Base-by-base conservation (phyloP, 2,797 vertebrate genomes). In the Poeciliopsis gracilis region DNA sequence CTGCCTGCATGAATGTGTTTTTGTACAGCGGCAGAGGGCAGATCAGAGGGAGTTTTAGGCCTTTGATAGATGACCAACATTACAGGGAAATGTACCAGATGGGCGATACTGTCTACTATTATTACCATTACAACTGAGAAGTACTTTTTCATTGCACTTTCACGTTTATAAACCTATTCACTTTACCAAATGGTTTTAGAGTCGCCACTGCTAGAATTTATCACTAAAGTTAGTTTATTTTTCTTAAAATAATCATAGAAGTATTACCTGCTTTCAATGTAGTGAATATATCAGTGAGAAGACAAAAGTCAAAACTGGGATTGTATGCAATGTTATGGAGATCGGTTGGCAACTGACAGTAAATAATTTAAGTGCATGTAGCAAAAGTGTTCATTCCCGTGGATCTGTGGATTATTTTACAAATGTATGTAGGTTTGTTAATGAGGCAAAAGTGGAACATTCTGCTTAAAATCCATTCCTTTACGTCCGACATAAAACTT, bases 41-140 rank as follows among this genome's bases (percentile, higher is more conserved):
- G 85, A 92, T 89, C 83, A 86, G 82, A 89, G 82, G 73, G 84
- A 91, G 84, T 89, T 91, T 89, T 81, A 88, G 82, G 81, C 83
- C 75, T 90, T 75, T 93, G 91, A 94, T 91, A 84, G 84, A 92
- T 80, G 85, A 84, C 75, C 85, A 77, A 82, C 87, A 89, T 93
- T 91, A 90, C 57, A 72, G 81, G 78, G 81, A 86, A 87, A 86
- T 67, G 79, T 82, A 88, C 71, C 90, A 92, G 91, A 93, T 91
- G 91, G 88, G 87, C 76, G 81, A 91, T 87, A 82, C 78, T 86
- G 75, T 83, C 78, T 88, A 79, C 81, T 78, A 88, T 92, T 90
- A 91, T 87, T 84, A 91, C 92, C 91, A 91, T 93, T 90, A 91
- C 49, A 86, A 72, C 83, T 77, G 43, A 80, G 67, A 61, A 90